A percentile compares a stretch with the other conserved stretches of the same genome.
These are phyloP conservation scores for Gambusia holbrooki DNA, from an alignment of 2,113 vertebrate genomes.

Conservation along the genomic window DNA sequence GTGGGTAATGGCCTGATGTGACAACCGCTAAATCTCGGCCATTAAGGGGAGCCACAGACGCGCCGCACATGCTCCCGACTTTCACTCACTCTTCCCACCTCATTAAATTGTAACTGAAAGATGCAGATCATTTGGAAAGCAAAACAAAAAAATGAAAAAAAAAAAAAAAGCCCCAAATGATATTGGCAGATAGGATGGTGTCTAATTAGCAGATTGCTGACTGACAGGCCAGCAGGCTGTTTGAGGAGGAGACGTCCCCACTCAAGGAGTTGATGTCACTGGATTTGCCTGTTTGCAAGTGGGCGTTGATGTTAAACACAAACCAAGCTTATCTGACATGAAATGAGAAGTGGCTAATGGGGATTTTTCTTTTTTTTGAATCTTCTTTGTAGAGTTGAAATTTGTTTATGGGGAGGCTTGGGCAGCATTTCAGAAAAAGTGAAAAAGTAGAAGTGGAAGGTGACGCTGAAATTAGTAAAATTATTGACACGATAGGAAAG, in stretches of 20 bases:
- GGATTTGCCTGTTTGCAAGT: background rate
- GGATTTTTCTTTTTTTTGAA: background rate
- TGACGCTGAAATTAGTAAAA: too few species aligned
- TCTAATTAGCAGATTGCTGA: constrained; percentile 46
- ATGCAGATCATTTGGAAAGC: constrained; percentile 29
- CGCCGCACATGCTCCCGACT: constrained; percentile 36
- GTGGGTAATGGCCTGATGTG: constrained; percentile 46
- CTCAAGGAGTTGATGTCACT: constrained; percentile 18
- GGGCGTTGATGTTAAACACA: constrained; percentile 5
- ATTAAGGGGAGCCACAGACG: constrained; percentile 42
- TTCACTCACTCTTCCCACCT: constrained; percentile 38
- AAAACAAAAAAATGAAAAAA: background rate
- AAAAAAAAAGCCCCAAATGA: constrained; percentile 8
- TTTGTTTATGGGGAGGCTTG: too few species aligned
- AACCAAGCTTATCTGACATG: constrained; percentile 2
- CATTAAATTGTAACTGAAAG: constrained; percentile 46
- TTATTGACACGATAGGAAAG: too few species aligned
- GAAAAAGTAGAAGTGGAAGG: too few species aligned
- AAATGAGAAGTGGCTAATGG: constrained; percentile 8
- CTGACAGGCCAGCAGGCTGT: constrained; percentile 42
- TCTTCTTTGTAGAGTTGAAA: background rate
- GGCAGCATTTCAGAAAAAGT: too few species aligned
- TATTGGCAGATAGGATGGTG: constrained; percentile 33
- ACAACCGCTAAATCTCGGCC: constrained; percentile 33
- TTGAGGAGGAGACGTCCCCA: background rate